Conservation (phyloP, 1,140 invertebrate genomes). For the Lysiphlebus fabarum region DNA sequence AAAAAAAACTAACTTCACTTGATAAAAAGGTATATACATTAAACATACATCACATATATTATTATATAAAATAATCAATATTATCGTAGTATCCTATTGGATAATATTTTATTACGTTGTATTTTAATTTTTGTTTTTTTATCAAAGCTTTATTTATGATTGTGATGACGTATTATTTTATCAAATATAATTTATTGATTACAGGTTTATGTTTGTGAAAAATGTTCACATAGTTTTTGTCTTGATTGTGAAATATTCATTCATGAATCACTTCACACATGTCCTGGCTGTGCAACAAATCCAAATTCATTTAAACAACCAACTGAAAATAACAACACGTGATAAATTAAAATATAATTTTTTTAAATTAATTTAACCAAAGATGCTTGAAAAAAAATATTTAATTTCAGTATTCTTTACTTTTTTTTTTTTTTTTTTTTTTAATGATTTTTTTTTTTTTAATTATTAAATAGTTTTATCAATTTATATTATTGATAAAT, state of each 20-base stretch:
- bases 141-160: neutral
- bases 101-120: no score
- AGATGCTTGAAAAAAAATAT: neutral
- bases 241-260: conserved; percentile 94
- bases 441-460: no score
- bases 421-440: neutral
- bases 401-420: neutral
- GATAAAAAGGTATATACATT: conserved; percentile 67
- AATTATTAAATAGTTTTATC: no score
- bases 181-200: conserved; percentile 37
- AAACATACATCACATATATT: conserved; percentile 22
- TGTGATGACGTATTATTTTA: no score
- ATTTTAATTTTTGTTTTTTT: neutral
- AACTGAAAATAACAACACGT: conserved; percentile 12
- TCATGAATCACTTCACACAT: conserved; percentile 88
- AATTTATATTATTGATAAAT: no score
- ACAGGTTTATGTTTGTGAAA: conserved; percentile 75
- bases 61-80: conserved; percentile 12
- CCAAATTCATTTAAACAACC: conserved; percentile 52
- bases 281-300: conserved; percentile 84
- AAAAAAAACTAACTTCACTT: conserved; percentile 63
- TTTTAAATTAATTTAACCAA: no score
- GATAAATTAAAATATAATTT: no score
- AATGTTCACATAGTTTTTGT: conserved; percentile 80
- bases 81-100: no score